Evolutionary conservation across 1,140 invertebrate species (phyloP), one percentile per base, ranked within the genome.

Genomic region (Drosophila tsacasi): DNA sequence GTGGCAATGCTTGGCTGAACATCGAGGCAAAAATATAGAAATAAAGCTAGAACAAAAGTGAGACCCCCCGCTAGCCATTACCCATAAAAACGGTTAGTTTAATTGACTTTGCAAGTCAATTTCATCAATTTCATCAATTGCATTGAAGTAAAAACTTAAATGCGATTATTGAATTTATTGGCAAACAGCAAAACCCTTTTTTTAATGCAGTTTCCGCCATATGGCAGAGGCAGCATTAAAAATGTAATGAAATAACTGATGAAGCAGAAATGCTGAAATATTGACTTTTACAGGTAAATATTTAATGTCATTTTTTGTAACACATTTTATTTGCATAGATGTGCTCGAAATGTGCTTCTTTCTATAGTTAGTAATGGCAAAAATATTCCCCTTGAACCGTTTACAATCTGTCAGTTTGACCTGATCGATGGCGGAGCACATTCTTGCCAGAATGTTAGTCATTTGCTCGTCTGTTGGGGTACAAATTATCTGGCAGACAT

Each of bases 1-100:
- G 19, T 66, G 47, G 54, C 47, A 50, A 78, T 60, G 75, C 75
- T 62, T 78, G 23, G 74, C n/a, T 78, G 75, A 42, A 10, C 27
- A 69, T 62, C 52, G 42, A 40, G 75, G 75, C 50, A 62, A 19
- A 3, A 19, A 49, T 32, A 46, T 15, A 32, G n/a, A n/a, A 44
- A 64, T 23, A 6, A 23, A 35, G 39, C 37, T n/a, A 72, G 44
- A 72, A 74, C 68, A 47, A 68, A 67, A 76, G 55, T 50, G 46
- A 42, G 49, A 42, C 40, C 47, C 32, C 27, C 50, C 15, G 23
- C 25, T 3, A 35, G 21, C 49, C 23, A 17, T 32, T 73, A 5
- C 27, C 42, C 52, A 32, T 35, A n/a, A 67, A 52, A 67, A 55
- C 54, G 37, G 27, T 77, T 57, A 68, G 39, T 15, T 60, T 76